These are phyloP conservation scores for Stomatorhinus walkeri DNA, from an alignment of 2,797 vertebrate species.

Conservation along the genomic window DNA sequence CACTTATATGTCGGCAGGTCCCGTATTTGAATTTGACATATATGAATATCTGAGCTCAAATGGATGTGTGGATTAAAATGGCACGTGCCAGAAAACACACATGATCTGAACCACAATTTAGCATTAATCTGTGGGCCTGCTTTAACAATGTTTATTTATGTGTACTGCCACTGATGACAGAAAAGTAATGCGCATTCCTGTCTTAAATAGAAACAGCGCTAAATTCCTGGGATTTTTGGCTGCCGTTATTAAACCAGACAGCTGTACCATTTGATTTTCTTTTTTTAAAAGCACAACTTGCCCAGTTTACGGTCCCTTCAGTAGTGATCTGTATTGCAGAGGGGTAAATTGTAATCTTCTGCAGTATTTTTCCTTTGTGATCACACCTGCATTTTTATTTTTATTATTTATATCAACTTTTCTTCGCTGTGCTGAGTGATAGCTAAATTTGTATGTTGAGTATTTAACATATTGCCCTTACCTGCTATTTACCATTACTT, in stretches of 20 bases:
- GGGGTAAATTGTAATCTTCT: neutral
- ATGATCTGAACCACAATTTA: neutral
- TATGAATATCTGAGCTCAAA: slow-evolving; percentile 14
- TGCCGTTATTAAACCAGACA: neutral
- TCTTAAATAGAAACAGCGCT: neutral
- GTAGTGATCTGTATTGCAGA: neutral
- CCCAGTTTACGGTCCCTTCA: neutral
- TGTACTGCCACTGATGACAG: neutral
- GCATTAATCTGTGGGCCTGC: neutral
- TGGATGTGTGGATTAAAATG: neutral
- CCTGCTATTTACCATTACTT: neutral
- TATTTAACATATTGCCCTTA: neutral
- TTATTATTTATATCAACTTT: neutral
- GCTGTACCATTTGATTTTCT: slow-evolving; percentile 10
- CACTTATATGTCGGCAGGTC: neutral
- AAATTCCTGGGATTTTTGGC: neutral
- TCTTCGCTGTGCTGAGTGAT: neutral
- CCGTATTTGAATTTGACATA: neutral
- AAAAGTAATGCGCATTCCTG: neutral
- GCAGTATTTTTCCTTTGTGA: neutral
- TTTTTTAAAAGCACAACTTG: neutral
- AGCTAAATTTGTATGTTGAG: neutral
- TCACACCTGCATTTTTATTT: neutral
- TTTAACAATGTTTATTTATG: neutral
- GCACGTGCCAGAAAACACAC: neutral